Conservation (phyloP, 2,797 vertebrate genomes). For the Oreochromis mossambicus region DNA sequence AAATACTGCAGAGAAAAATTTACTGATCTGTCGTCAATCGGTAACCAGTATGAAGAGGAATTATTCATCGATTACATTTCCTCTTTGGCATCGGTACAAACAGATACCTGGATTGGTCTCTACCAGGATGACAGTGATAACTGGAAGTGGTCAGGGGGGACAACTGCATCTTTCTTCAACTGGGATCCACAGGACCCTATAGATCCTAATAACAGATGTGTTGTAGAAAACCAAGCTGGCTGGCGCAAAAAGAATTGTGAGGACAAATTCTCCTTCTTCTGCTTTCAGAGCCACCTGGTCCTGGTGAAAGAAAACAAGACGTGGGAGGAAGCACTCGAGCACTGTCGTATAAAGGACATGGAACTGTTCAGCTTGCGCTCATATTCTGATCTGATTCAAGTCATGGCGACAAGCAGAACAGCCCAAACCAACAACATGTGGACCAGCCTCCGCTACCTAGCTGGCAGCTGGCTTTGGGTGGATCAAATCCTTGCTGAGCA, state of each 20-base stretch:
- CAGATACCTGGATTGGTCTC: slow-evolving; percentile 26
- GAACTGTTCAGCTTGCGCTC: slow-evolving; percentile 12
- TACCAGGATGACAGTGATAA: background rate
- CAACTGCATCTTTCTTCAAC: background rate
- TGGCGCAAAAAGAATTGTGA: accelerated
- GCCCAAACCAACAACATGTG: slow-evolving; percentile 17
- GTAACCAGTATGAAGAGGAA: background rate
- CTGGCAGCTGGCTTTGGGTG: slow-evolving; percentile 35
- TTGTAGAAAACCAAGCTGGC: accelerated
- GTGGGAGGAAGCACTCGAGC: slow-evolving; percentile 36
- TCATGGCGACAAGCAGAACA: background rate
- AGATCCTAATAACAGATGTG: background rate
- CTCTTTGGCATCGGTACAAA: accelerated
- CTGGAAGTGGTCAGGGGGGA: slow-evolving; percentile 34
- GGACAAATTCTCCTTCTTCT: accelerated
- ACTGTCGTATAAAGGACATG: background rate
- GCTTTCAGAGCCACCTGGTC: background rate
- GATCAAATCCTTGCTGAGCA: background rate
- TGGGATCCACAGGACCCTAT: accelerated
- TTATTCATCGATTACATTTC: background rate
- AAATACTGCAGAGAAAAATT: background rate
- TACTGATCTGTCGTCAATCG: background rate
- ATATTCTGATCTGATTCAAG: background rate
- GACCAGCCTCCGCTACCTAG: slow-evolving; percentile 37
- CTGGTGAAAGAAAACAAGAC: slow-evolving; percentile 33